Base-by-base conservation (phyloP, 2,113 vertebrate species). In the Desmodus rotundus region DNA sequence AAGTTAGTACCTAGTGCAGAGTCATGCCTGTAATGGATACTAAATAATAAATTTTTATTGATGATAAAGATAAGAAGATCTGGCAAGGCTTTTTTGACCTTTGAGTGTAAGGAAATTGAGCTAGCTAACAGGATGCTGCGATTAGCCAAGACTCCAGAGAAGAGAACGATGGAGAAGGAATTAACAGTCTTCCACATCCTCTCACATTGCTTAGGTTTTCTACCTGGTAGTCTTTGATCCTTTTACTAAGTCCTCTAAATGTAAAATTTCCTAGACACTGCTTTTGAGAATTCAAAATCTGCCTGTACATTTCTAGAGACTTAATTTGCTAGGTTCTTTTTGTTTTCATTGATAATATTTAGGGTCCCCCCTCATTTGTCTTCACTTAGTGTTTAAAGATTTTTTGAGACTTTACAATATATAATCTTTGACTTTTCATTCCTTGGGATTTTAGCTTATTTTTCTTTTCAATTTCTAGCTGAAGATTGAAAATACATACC, bases 31-130 rank as follows among this genome's bases (percentile, higher is more conserved):
- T 95, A 87, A 87, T 73, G 41, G 92, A 93, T 85, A 73, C 70
- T 96, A 96, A 98, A 93, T 96, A 96, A 97, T 97, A 96, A 95
- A 96, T 96, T 96, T 78, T 95, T 91, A 97, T 97, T 94, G 95
- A 96, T 72, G 85, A 93, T 89, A 96, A 73, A 96, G 82, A 94
- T 78, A 91, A 96, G 82, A 96, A 96, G 78, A 68, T 80, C 80
- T 93, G 87, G 74, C 56, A 96, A 96, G 80, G 2, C 26, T 47
- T 96, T 81, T 91, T 89, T 95, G 95, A 95, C 58, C 89, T 94
- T 97, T 96, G 78, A 19, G 73, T 91, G 77, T 67, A 80, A 91
- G 85, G 91, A 94, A 94, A 96, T 28, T 87, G 83, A 93, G 72
- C 43, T 63, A 90, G 61, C 17, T 63, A 61, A 83, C 45, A 86